A percentile compares a stretch with the other conserved stretches of the same genome.
phyloP scores from a whole-genome alignment of 2,113 vertebrate genomes.

The Grallaria varia region DNA sequence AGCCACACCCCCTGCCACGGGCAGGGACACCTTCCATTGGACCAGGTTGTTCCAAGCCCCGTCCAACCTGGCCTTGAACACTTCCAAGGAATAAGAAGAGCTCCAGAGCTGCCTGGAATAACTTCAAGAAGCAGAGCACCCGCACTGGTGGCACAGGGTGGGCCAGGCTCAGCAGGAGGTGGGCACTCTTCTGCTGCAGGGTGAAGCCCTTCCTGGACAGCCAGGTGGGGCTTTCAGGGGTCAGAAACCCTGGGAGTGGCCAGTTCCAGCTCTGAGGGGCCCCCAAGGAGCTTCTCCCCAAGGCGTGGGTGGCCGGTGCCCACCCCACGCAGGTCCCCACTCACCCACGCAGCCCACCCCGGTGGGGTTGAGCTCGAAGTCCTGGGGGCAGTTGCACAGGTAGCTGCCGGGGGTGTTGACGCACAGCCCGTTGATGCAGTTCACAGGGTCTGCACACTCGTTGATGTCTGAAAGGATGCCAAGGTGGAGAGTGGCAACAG shows the following conservation, averaged over 20 bases:
- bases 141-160: neutral
- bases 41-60: neutral
- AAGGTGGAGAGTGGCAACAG: too few species aligned
- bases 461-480: constrained; percentile 81
- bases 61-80: neutral
- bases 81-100: neutral
- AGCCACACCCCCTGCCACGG: neutral
- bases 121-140: neutral
- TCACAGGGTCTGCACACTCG: constrained; percentile 89
- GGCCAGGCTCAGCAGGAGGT: neutral
- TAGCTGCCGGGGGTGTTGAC: constrained; percentile 92
- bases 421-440: constrained; percentile 92
- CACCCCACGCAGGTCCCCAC: neutral
- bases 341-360: constrained; percentile 93
- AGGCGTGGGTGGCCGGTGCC: neutral
- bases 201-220: neutral
- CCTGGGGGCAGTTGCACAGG: constrained; percentile 88
- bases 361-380: constrained; percentile 91
- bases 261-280: neutral
- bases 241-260: neutral
- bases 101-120: neutral
- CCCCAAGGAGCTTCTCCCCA: neutral
- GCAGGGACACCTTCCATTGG: neutral
- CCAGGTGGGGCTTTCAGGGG: neutral
- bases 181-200: neutral